phyloP scores from a whole-genome alignment of 2,797 vertebrate species.

The Scyliorhinus canicula region DNA sequence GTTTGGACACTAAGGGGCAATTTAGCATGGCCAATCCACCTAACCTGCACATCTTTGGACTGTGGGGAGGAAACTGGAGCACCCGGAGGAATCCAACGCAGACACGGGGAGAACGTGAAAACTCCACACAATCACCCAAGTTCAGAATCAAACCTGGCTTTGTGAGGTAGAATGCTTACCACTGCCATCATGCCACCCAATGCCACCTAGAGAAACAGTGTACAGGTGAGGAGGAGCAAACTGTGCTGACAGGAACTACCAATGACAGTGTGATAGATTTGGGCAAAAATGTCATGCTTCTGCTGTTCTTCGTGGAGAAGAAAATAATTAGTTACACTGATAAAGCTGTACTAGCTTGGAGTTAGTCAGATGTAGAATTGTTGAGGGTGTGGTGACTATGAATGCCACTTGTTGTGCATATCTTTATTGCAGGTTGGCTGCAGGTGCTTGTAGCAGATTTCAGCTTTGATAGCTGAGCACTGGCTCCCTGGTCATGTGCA shows the following conservation, averaged over 20 bases:
- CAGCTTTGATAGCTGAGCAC: not conserved
- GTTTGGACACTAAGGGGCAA: too few relatives aligned
- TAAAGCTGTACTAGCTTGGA: not conserved
- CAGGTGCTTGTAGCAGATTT: not conserved
- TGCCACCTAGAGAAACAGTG: too few relatives aligned
- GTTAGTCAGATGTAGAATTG: not conserved
- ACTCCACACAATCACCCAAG: too few relatives aligned
- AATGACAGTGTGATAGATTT: not conserved
- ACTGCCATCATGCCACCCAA: too few relatives aligned
- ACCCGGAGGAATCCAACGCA: too few relatives aligned
- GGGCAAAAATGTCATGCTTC: not conserved
- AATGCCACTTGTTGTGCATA: not conserved
- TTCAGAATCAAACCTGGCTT: too few relatives aligned
- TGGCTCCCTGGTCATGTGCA: not conserved
- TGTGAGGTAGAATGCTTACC: too few relatives aligned
- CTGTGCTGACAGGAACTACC: not conserved
- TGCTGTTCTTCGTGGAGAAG: not conserved
- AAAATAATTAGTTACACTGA: not conserved
- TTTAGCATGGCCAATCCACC: too few relatives aligned
- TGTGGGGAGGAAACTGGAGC: too few relatives aligned
- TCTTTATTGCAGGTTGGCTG: not conserved
- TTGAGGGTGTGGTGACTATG: not conserved
- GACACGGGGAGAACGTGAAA: too few relatives aligned
- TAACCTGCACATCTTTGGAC: too few relatives aligned
- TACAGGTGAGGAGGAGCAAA: not conserved